phyloP scores from a whole-genome alignment of 53 echinoderm and acorn worm genomes.

The Actinopyga echinites region DNA sequence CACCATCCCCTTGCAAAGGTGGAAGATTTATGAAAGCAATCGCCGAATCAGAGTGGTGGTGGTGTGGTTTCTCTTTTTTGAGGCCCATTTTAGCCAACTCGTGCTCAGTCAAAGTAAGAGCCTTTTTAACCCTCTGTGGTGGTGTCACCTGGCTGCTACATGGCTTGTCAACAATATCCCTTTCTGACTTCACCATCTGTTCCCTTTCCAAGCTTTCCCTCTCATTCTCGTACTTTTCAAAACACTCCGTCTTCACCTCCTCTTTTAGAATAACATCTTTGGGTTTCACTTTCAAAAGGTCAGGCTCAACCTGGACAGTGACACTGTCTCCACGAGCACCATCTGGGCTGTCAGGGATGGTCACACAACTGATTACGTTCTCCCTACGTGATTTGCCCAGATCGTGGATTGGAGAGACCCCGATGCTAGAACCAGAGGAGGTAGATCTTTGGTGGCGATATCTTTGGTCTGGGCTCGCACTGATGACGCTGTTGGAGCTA shows the following conservation, averaged over 20 bases:
- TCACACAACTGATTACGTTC: conserved; percentile 90
- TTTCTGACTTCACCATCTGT: background rate
- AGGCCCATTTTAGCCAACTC: conserved; percentile 55
- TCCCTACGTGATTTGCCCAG: conserved; percentile 60
- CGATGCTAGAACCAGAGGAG: conserved; percentile 71
- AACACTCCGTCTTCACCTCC: conserved; percentile 45
- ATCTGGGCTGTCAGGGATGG: conserved; percentile 88
- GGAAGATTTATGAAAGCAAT: conserved; percentile 95
- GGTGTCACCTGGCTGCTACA: conserved; percentile 17
- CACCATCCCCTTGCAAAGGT: conserved; percentile 71
- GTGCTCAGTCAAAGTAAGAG: conserved; percentile 20
- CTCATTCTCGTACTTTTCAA: conserved; percentile 7
- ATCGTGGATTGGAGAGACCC: conserved; percentile 60
- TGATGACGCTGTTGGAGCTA: conserved; percentile 87
- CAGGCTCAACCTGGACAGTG: background rate
- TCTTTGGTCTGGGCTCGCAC: conserved; percentile 80
- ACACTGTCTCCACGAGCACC: background rate
- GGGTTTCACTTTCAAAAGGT: conserved; percentile 1
- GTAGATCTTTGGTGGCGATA: conserved; percentile 54
- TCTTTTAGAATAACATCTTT: conserved; percentile 19
- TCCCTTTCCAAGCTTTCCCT: background rate
- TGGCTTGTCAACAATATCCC: conserved; percentile 31
- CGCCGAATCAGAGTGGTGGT: conserved; percentile 79
- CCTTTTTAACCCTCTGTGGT: conserved; percentile 16
- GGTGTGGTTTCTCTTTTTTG: conserved; percentile 77